A percentile compares a stretch with the other conserved stretches of the same genome.
These are phyloP conservation scores for Cataglyphis livida DNA, from an alignment of 2,888 invertebrate genomes.

Conservation along the genomic window DNA sequence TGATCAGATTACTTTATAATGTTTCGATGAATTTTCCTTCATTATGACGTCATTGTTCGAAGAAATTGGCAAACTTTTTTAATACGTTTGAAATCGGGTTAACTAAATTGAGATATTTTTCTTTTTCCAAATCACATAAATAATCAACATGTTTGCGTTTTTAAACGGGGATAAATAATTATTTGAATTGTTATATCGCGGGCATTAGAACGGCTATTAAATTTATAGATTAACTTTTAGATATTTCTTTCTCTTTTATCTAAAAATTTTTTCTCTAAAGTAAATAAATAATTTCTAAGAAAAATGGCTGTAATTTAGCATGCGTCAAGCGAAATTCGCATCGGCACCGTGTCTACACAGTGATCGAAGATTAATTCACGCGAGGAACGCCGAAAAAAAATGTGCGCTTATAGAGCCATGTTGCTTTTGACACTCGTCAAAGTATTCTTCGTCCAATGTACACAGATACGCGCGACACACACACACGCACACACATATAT, in stretches of 20 bases:
- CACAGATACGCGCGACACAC: conserved; percentile 48
- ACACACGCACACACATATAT: neutral
- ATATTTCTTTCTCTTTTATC: neutral
- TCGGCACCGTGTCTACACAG: neutral
- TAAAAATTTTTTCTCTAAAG: neutral
- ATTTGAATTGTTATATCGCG: conserved; percentile 45
- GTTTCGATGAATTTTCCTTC: conserved; percentile 10
- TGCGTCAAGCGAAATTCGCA: conserved; percentile 5
- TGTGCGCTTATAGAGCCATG: conserved; percentile 72
- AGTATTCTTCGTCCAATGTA: conserved; percentile 60
- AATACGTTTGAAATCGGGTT: neutral
- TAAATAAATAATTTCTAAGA: conserved; percentile 26
- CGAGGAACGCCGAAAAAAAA: conserved; percentile 60
- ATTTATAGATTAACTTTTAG: neutral
- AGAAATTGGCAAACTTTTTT: neutral
- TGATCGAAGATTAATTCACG: conserved; percentile 70
- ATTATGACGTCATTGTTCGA: neutral
- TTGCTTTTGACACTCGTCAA: conserved; percentile 75
- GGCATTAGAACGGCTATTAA: conserved; percentile 57
- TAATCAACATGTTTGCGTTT: neutral
- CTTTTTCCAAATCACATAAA: neutral
- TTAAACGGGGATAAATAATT: conserved; percentile 5
- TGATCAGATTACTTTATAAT: conserved; percentile 33
- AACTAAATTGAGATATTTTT: neutral
- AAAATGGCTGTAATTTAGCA: neutral